Conservation (phyloP, 2,888 invertebrate genomes). For the Thyatira batis region DNA sequence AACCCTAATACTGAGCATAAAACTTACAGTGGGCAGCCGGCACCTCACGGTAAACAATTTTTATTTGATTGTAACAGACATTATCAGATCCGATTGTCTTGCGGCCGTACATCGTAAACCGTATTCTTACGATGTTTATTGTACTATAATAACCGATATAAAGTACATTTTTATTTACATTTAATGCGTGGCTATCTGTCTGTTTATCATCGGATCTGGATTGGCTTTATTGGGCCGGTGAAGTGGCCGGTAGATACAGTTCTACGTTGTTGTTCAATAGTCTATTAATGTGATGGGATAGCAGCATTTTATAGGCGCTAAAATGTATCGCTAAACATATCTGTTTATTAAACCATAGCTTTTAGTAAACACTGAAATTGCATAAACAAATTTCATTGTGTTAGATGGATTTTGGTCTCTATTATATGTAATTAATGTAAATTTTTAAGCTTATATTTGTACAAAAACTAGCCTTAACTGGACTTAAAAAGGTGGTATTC, state of each 20-base stretch:
- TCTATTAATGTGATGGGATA: not conserved
- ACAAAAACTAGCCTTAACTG: too few relatives aligned
- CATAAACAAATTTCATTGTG: too few relatives aligned
- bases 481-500: too few relatives aligned
- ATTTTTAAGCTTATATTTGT: too few relatives aligned
- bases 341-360: too few relatives aligned
- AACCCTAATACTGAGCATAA: conserved; percentile 29
- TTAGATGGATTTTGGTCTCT: too few relatives aligned
- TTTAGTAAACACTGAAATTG: too few relatives aligned
- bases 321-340: too few relatives aligned
- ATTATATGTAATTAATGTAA: too few relatives aligned
- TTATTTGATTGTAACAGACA: conserved; percentile 57
- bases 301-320: too few relatives aligned
- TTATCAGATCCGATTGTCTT: conserved; percentile 66
- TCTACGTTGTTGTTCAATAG: not conserved
- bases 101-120: conserved; percentile 39
- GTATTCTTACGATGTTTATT: conserved; percentile 57
- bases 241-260: conserved; percentile 1
- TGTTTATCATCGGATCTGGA: conserved; percentile 69
- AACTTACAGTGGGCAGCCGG: conserved; percentile 29
- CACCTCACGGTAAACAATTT: conserved; percentile 62
- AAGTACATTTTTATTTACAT: conserved; percentile 68
- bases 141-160: conserved; percentile 70
- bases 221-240: conserved; percentile 11
- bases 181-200: conserved; percentile 62